Conservation (phyloP, 2,797 vertebrate genomes). For the Pangasius mekongensis region DNA sequence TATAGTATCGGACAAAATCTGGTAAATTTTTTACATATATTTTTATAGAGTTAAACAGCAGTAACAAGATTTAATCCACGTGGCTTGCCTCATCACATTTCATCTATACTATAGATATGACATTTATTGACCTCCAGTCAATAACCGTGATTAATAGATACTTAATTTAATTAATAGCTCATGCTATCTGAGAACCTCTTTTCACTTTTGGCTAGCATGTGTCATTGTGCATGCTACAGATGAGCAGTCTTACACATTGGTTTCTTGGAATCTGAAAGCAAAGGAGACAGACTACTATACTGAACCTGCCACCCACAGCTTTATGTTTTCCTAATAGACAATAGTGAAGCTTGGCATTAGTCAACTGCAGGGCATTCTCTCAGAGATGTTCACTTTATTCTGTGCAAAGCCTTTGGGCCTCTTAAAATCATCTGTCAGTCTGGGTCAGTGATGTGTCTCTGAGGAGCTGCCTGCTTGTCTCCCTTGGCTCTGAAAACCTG, state of each 20-base stretch:
- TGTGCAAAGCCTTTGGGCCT: constrained; percentile 36
- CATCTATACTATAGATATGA: too few species aligned
- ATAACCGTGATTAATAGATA: too few species aligned
- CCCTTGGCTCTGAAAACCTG: constrained; percentile 39
- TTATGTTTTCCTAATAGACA: constrained; percentile 41
- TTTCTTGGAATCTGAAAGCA: constrained; percentile 20
- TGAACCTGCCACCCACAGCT: constrained; percentile 36
- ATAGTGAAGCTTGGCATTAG: constrained; percentile 28
- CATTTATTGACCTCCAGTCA: not conserved
- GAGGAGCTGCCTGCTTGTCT: constrained; percentile 41
- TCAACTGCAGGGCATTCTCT: constrained; percentile 43
- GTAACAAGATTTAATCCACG: not conserved
- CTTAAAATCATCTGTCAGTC: constrained; percentile 40
- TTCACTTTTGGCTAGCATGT: not conserved
- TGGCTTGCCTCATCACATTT: not conserved
- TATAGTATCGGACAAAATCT: not conserved
- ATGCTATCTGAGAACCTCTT: not conserved
- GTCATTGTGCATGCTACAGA: too few species aligned
- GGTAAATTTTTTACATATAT: not conserved
- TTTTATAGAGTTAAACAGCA: not conserved
- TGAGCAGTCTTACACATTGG: not conserved
- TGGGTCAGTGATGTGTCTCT: constrained; percentile 46
- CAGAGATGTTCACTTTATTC: constrained; percentile 47
- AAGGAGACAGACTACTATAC: constrained; percentile 11
- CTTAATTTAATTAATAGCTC: not conserved